Base-by-base conservation (phyloP, 2,797 vertebrate species). In the Cossypha dichroa region DNA sequence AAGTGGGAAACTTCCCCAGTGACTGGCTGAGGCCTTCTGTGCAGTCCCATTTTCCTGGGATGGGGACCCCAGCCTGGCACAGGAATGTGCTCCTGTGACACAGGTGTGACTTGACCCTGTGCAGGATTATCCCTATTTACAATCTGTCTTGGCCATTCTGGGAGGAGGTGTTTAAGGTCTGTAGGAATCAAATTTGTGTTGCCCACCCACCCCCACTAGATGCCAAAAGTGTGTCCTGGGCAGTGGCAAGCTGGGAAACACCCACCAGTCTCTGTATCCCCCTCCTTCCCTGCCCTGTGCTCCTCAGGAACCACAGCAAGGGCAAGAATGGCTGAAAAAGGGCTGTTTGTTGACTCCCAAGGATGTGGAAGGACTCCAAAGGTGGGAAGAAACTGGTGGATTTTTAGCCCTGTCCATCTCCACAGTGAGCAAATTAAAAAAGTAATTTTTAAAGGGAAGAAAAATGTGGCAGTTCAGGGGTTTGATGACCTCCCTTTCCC, bases 261-360 rank as follows among this genome's bases (percentile, higher is more conserved):
- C 25, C 40, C 3, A 2, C 10, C 1, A 0, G 23, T 23, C 18
- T n/a, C 59, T 2, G 1, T 1, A 20, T 25, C 26, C 29, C 34
- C 3, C 26, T 78, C 49, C 34, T 38, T 58, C 38, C 41, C 77
- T 12, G 2, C 48, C 63, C 45, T 6, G 33, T 8, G 34, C 49
- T 49, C 36, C 70, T 46, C 22, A 63, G 54, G 79, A 59, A 90
- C 5, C 74, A 79, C 83, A 88, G 67, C 63, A 88, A 73, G 96
- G 85, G 73, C 83, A 60, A n/a, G 68, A 92, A 90, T 25, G 88
- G 78, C 96, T 97, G 96, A 93, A 91, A 94, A 97, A 96, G 84
- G 94, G 97, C 93, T 86, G 73, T 98, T 98, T 98, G 96, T 97
- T 98, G 97, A 96, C 97, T 96, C 94, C 91, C 95, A 91, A 94